Percentiles rank a stretch among this genome's conserved stretches.
These are phyloP conservation scores for Pipistrellus kuhlii DNA, from an alignment of 2,797 vertebrate species.

Conservation along the genomic window DNA sequence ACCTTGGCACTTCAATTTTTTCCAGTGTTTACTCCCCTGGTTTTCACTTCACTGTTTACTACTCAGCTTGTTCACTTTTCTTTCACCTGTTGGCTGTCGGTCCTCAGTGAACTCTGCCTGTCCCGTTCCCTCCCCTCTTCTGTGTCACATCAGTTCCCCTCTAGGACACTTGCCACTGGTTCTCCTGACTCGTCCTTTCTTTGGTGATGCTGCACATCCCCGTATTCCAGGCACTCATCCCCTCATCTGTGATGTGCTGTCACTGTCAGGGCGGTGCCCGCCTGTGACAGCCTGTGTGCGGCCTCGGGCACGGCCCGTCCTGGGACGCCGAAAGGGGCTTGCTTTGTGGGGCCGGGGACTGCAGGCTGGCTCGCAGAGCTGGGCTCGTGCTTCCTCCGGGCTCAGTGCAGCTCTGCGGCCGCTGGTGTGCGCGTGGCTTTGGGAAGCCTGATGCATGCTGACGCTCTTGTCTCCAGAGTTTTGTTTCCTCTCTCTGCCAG, in stretches of 20 bases:
- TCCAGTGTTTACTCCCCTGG: neutral
- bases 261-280: neutral
- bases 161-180: neutral
- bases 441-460: neutral
- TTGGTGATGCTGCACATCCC: neutral
- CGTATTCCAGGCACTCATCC: neutral
- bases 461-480: neutral
- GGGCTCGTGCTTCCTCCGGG: neutral
- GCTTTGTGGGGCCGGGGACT: neutral
- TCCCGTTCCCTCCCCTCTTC: neutral
- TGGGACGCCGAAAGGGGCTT: fast-evolving
- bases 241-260: neutral
- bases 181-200: neutral
- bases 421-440: neutral
- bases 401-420: neutral
- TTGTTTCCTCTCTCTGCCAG: neutral
- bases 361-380: fast-evolving
- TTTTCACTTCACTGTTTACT: neutral
- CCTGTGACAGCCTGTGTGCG: fast-evolving
- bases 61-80: neutral
- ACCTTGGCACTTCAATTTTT: neutral
- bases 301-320: neutral
- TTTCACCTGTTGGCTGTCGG: neutral
- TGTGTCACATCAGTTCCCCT: neutral
- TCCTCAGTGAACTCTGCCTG: neutral